Evolutionary conservation across 1,140 invertebrate genomes (phyloP).

Genomic region (Venturia canescens): DNA sequence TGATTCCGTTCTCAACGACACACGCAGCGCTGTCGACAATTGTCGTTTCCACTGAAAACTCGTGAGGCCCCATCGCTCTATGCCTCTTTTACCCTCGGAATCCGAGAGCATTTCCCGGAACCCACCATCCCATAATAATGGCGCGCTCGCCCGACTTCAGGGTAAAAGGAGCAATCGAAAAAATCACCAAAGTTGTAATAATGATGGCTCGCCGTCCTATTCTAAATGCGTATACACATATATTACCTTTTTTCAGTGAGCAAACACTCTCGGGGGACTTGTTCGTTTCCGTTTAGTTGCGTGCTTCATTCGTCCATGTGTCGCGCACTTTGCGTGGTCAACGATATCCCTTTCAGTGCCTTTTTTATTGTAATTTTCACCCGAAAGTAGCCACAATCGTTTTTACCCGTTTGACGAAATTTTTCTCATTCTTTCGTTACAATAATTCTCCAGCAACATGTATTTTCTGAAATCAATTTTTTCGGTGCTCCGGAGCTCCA

Average conservation of each 20-base stretch:
- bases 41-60: slow-evolving; percentile 56
- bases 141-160: not conserved
- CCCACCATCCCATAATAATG: slow-evolving; percentile 6
- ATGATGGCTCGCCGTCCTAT: slow-evolving; percentile 24
- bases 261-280: not conserved
- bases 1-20: slow-evolving; percentile 33
- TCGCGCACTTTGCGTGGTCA: not conserved
- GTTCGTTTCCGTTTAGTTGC: slow-evolving; percentile 11
- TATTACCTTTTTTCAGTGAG: not conserved
- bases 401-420: not conserved
- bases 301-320: slow-evolving; percentile 13
- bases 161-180: not conserved
- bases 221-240: not conserved
- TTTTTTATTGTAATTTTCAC: not conserved
- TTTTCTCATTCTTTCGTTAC: not conserved
- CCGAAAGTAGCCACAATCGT: not conserved
- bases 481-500: not conserved
- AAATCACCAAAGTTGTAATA: slow-evolving; percentile 25
- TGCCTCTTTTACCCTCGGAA: not conserved
- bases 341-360: not conserved
- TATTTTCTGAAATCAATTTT: not conserved
- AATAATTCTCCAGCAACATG: not conserved
- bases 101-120: not conserved
- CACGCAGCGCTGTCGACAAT: not conserved
- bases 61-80: slow-evolving; percentile 12